Conservation (phyloP, 1,140 invertebrate genomes). For the Cyphomyrmex costatus region DNA sequence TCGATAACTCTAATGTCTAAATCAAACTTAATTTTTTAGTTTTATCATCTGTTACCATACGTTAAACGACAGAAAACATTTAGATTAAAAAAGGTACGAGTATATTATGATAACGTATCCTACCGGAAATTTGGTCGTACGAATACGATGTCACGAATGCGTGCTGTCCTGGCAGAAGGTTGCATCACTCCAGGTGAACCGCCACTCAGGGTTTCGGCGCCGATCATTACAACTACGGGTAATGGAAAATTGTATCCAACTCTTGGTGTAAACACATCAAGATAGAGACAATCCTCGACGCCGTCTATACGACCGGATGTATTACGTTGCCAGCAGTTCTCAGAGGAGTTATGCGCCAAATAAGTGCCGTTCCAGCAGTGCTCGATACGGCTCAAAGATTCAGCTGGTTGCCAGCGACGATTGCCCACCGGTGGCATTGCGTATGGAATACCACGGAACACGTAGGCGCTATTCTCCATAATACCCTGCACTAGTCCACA, state of each 20-base stretch:
- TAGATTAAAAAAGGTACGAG: not conserved
- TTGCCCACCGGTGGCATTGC: conserved; percentile 92
- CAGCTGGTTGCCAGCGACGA: conserved; percentile 91
- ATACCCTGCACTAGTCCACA: conserved; percentile 93
- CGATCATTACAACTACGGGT: conserved; percentile 94
- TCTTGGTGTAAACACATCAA: conserved; percentile 92
- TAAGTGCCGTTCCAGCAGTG: conserved; percentile 94
- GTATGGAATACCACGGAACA: conserved; percentile 95
- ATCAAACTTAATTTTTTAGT: no score
- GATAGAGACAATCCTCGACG: conserved; percentile 92
- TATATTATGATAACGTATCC: not conserved
- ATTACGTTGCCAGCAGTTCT: conserved; percentile 90
- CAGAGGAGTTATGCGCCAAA: conserved; percentile 89
- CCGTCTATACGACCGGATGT: conserved; percentile 89
- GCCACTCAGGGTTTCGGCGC: conserved; percentile 92
- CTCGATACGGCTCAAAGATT: conserved; percentile 89
- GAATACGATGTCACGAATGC: conserved; percentile 93
- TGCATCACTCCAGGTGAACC: conserved; percentile 90
- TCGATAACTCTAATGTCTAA: no score
- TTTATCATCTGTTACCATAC: no score
- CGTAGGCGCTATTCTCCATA: conserved; percentile 91
- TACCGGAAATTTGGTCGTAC: conserved; percentile 93
- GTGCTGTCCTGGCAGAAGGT: conserved; percentile 89
- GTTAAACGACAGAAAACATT: not conserved
- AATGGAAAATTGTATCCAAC: conserved; percentile 91